Conservation (phyloP, 2,888 invertebrate species). For the Mythimna impura region DNA sequence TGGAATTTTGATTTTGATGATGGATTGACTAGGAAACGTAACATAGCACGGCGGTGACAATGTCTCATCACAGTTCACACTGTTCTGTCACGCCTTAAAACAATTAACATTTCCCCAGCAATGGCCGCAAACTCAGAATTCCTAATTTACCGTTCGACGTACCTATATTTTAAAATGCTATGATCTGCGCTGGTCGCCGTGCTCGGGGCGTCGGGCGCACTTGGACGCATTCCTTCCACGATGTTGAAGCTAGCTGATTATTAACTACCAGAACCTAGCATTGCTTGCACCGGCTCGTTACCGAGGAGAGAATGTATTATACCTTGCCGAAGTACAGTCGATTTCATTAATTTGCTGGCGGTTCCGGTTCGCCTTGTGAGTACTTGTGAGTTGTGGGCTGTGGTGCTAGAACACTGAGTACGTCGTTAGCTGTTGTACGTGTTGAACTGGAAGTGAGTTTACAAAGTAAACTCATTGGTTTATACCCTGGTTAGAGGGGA, state of each 20-base stretch:
- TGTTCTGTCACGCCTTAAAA: background rate
- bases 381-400: slow-evolving; percentile 15
- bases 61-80: no score
- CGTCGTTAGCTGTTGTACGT: slow-evolving; percentile 21
- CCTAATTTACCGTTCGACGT: slow-evolving; percentile 58
- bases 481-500: background rate
- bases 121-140: slow-evolving; percentile 36
- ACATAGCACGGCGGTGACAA: no score
- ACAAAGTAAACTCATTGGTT: background rate
- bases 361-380: slow-evolving; percentile 48
- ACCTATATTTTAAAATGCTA: slow-evolving; percentile 55
- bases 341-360: slow-evolving; percentile 50
- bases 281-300: slow-evolving; percentile 45
- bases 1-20: no score
- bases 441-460: background rate
- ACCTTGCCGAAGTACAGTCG: slow-evolving; percentile 30
- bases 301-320: slow-evolving; percentile 38
- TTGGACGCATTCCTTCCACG: slow-evolving; percentile 70
- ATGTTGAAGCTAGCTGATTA: slow-evolving; percentile 68
- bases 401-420: background rate
- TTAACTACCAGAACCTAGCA: slow-evolving; percentile 62
- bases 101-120: slow-evolving; percentile 23
- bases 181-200: slow-evolving; percentile 63
- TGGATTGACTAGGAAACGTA: no score
- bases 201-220: slow-evolving; percentile 35